Base-by-base conservation (phyloP, 2,113 vertebrate genomes). In the Corythornis cristatus region DNA sequence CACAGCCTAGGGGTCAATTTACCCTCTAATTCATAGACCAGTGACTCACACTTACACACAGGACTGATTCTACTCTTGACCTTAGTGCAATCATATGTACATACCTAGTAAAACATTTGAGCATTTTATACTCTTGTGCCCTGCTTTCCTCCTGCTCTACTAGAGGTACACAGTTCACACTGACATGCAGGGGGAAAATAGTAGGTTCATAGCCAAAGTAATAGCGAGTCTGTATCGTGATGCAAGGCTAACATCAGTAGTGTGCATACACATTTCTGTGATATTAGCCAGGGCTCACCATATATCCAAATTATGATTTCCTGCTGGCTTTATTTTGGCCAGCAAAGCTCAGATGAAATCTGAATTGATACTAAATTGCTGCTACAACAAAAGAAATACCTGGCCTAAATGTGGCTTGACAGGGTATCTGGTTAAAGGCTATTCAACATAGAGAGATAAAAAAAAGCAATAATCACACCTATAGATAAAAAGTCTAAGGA, bases 181-280 rank as follows among this genome's bases (percentile, higher is more conserved):
- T 29, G 60, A 26, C 43, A 19, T 0, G 3, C 6, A 4, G 4
- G 3, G 4, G 8, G 28, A 4, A 9, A 9, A 20, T 6, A 5
- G 7, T 33, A 37, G 11, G 20, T 50, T 53, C 43, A 9, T 3
- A 37, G 15, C 46, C 57, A 33, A 62, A 19, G 66, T 21, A 22
- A 20, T 37, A 20, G 14, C 4, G 28, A 28, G 22, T 20, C 51
- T 70, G 19, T 37, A 25, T 17, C 12, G 12, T 37, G 50, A 33
- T 4, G 33, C 31, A 68, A 76, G 22, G 42, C 21, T 56, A 43
- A 75, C 66, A 77, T 31, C 57, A 51, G 33, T 82, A 51, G 9
- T 2, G 11, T 40, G 9, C 13, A 31, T 12, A 37, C 8, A 37
- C 14, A 13, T 40, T 67, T 58, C 75, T 84, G 65, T 50, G 35